Evolutionary conservation across 2,113 vertebrate genomes (phyloP), one percentile per base, ranked within the genome.

Genomic region (Drymodes brunneopygia): DNA sequence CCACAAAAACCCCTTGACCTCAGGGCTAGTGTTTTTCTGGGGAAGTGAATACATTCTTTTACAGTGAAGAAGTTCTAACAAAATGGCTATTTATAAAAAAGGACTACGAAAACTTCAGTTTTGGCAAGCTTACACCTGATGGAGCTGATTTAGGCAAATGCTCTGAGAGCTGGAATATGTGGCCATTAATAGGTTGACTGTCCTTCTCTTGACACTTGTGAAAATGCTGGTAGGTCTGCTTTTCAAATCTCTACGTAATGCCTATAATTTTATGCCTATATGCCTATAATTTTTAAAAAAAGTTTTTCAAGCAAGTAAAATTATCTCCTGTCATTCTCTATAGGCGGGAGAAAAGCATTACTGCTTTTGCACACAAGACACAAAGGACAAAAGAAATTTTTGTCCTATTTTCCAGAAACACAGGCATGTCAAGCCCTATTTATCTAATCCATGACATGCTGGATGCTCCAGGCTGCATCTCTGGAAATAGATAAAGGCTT

Each of bases 401-500:
- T 92, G 67, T 91, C 81, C 86, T 91, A 64, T 87, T 97, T 94
- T 94, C 71, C 92, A 90, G 79, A 93, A 94, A 83, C 64, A 77
- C 38, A 45, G 82, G 15, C 93, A 77, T 51, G 92, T 95, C 93
- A 95, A 78, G 28, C 64, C 31, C 31, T 74, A 92, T 95, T 94
- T 92, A 62, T 88, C 67, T 88, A 86, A 88, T 62, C 51, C 69
- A 62, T 86, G 86, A 93, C 88, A 94, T 58, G 58, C 17, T 83
- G 58, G 81, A 58, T 62, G 90, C 94, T 97, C 36, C 88, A 83
- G 93, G 90, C 92, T 88, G 65, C 60, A 92, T 95, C 67, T 67
- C 81, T 0, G 0, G 56, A 93, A 93, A 91, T 38, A 92, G 70
- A 95, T 77, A 90, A 95, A 96, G 94, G 87, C 92, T 86, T 80